Percentiles rank a stretch among this genome's conserved stretches.
phyloP scores from a whole-genome alignment of 2,888 invertebrate genomes.

The Caenorhabditis sp. region DNA sequence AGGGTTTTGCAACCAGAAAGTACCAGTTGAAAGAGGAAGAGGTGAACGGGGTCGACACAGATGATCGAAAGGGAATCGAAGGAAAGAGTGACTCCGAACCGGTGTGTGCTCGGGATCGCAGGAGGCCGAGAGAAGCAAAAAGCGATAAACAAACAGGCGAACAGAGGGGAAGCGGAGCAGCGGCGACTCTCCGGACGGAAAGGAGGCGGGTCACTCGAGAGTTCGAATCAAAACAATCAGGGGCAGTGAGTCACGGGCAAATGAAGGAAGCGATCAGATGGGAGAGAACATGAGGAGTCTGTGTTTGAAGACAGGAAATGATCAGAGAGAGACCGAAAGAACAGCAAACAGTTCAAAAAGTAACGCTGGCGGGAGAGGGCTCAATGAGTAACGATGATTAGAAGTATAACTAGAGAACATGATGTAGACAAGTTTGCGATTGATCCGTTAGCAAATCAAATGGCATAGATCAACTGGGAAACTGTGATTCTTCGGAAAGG shows the following conservation, averaged over 20 bases:
- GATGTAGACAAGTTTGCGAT: conserved; percentile 9
- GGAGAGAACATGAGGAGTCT: background rate
- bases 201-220: conserved; percentile 20
- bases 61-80: background rate
- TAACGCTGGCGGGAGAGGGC: too few species aligned
- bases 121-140: conserved; percentile 35
- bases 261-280: background rate
- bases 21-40: conserved; percentile 1
- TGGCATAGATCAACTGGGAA: conserved; percentile 1
- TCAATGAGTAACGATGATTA: conserved; percentile 12
- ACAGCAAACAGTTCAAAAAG: conserved; percentile 43
- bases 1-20: conserved; percentile 4
- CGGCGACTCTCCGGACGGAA: conserved; percentile 38
- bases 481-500: too few species aligned
- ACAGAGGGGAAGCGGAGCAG: conserved; percentile 22
- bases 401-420: background rate
- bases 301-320: conserved; percentile 7
- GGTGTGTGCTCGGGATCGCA: conserved; percentile 32
- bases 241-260: conserved; percentile 1
- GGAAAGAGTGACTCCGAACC: conserved; percentile 22
- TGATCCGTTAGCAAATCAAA: conserved; percentile 4
- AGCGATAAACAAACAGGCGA: conserved; percentile 45
- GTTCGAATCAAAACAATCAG: conserved; percentile 4
- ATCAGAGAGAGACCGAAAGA: conserved; percentile 18
- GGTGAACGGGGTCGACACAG: background rate